These are phyloP conservation scores for Autographa gamma DNA, from an alignment of 2,888 invertebrate genomes.

Conservation along the genomic window DNA sequence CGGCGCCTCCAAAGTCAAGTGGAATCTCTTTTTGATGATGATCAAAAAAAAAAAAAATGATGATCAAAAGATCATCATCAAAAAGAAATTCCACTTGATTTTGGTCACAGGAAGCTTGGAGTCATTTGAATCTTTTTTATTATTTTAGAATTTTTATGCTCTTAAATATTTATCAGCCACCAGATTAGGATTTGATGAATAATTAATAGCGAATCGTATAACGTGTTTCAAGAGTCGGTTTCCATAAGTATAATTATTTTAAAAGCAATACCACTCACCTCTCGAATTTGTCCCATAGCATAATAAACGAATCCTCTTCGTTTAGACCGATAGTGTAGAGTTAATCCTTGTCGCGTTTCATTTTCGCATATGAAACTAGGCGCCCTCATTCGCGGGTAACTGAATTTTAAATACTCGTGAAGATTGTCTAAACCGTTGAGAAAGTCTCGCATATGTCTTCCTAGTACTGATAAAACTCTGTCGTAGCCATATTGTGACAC, in stretches of 20 bases:
- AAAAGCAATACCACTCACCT: conserved; percentile 83
- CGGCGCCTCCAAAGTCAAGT: conserved; percentile 90
- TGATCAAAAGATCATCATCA: no score
- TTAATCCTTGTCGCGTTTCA: conserved; percentile 97
- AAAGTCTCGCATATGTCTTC: conserved; percentile 98
- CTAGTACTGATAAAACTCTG: conserved; percentile 95
- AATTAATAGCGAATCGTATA: no score
- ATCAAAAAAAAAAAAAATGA: no score
- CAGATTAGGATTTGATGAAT: no score
- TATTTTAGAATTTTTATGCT: no score
- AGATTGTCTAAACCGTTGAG: conserved; percentile 98
- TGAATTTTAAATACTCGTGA: conserved; percentile 98
- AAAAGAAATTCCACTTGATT: no score
- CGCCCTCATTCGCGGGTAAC: conserved; percentile 96
- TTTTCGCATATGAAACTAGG: conserved; percentile 99
- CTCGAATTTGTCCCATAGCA: conserved; percentile 98
- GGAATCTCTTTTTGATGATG: no score
- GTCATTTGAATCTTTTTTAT: no score
- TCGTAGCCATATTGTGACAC: conserved; percentile 98
- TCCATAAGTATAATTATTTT: not conserved
- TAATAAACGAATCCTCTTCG: conserved; percentile 98
- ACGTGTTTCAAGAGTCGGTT: no score
- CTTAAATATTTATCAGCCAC: no score
- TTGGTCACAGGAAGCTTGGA: no score
- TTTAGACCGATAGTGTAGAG: conserved; percentile 97